phyloP scores from a whole-genome alignment of 2,888 invertebrate species.

The Drosophila setosimentum region DNA sequence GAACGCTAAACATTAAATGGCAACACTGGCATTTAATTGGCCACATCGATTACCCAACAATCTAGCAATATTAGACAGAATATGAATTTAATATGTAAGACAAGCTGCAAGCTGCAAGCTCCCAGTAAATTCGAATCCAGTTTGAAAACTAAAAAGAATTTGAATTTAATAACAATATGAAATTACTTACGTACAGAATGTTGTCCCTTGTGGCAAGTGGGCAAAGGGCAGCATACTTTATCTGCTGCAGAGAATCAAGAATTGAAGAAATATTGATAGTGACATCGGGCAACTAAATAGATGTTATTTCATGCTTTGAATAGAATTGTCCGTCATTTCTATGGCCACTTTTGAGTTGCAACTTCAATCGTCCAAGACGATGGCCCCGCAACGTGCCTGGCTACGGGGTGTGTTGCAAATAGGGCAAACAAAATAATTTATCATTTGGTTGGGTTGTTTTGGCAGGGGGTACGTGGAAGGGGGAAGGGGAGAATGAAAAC shows the following conservation, averaged over 20 bases:
- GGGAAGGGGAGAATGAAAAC: not conserved
- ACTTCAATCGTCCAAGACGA: not conserved
- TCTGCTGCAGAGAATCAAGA: not conserved
- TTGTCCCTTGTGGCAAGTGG: not conserved
- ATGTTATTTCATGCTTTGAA: not conserved
- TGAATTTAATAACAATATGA: accelerated
- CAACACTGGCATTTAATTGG: not conserved
- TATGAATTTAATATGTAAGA: not conserved
- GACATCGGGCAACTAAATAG: not conserved
- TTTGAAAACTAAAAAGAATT: not conserved
- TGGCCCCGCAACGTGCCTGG: too few relatives aligned
- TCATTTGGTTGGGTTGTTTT: slow-evolving; percentile 44
- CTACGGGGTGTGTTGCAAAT: not conserved
- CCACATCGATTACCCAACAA: not conserved
- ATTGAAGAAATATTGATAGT: not conserved
- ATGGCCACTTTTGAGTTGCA: not conserved
- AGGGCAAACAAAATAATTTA: slow-evolving; percentile 76
- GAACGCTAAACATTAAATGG: not conserved
- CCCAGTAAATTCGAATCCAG: not conserved
- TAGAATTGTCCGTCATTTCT: not conserved
- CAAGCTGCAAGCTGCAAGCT: not conserved
- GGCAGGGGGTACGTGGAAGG: not conserved
- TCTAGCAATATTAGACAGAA: not conserved
- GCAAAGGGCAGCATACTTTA: too few relatives aligned
- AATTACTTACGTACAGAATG: not conserved